Percentiles rank a stretch among this genome's conserved stretches.
phyloP scores from a whole-genome alignment of 2,888 invertebrate species.

The Parnassius orleans region DNA sequence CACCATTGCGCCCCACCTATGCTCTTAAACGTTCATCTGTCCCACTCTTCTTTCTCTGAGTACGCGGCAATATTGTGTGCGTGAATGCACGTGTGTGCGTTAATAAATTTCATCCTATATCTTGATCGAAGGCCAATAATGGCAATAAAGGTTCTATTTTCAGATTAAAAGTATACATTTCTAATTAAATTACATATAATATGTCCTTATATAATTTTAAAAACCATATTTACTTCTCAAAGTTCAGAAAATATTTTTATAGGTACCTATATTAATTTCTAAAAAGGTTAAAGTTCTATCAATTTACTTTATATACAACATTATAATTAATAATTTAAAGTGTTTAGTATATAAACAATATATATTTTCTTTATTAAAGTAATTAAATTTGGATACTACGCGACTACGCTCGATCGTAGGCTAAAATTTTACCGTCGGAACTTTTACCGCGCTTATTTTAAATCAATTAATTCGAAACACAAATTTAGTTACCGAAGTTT shows the following conservation, averaged over 20 bases:
- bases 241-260: too few species aligned
- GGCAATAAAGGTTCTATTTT: conserved; percentile 31
- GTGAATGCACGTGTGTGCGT: conserved; percentile 58
- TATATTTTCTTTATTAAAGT: background rate
- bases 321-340: background rate
- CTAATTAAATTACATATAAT: too few species aligned
- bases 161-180: too few species aligned
- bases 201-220: too few species aligned
- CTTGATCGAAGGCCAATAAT: conserved; percentile 75
- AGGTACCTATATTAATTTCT: too few species aligned
- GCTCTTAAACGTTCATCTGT: conserved; percentile 69
- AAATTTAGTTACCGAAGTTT: background rate
- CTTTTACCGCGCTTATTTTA: conserved; percentile 35
- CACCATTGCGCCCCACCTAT: conserved; percentile 64
- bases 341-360: too few species aligned
- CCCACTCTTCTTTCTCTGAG: conserved; percentile 78
- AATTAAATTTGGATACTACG: conserved; percentile 36
- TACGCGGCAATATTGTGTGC: conserved; percentile 53
- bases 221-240: too few species aligned
- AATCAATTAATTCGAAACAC: conserved; percentile 10
- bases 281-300: conserved; percentile 16
- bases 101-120: conserved; percentile 78
- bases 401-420: conserved; percentile 60
- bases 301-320: background rate
- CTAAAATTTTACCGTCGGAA: conserved; percentile 76